Conservation (phyloP, 2,888 invertebrate species). For the Synanthedon tipuliformis region DNA sequence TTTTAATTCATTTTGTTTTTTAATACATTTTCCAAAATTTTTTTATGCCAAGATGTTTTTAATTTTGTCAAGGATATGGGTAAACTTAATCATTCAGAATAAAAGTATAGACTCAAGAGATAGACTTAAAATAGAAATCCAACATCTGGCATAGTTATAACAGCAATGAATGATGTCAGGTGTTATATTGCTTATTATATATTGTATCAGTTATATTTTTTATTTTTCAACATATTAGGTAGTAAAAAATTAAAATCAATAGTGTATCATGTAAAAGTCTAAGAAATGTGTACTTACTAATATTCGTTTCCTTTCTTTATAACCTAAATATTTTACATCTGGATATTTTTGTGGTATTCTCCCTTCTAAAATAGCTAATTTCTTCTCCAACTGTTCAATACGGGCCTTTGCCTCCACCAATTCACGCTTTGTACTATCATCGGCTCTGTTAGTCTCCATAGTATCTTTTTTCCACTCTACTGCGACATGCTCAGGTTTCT, state of each 20-base stretch:
- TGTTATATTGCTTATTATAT: too few relatives aligned
- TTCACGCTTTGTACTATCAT: constrained; percentile 49
- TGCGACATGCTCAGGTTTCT: constrained; percentile 22
- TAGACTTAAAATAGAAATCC: too few relatives aligned
- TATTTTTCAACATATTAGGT: neutral
- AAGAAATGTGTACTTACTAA: constrained; percentile 69
- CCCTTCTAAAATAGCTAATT: constrained; percentile 77
- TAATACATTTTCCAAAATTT: too few relatives aligned
- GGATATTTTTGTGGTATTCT: constrained; percentile 87
- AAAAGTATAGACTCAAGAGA: too few relatives aligned
- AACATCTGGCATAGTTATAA: too few relatives aligned
- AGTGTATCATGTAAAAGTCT: neutral
- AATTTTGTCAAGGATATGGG: too few relatives aligned
- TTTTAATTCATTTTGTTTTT: too few relatives aligned
- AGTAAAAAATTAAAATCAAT: too few relatives aligned
- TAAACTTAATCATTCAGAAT: too few relatives aligned
- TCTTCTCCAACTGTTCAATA: constrained; percentile 77
- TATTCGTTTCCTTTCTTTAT: constrained; percentile 91
- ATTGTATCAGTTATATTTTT: too few relatives aligned
- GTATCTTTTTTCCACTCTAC: constrained; percentile 14
- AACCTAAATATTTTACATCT: constrained; percentile 91
- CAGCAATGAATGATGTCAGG: too few relatives aligned
- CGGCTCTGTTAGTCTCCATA: constrained; percentile 19
- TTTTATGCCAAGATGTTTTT: too few relatives aligned
- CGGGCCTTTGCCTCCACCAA: constrained; percentile 73